Conservation (phyloP, 2,113 vertebrate species). For the Merops nubicus region DNA sequence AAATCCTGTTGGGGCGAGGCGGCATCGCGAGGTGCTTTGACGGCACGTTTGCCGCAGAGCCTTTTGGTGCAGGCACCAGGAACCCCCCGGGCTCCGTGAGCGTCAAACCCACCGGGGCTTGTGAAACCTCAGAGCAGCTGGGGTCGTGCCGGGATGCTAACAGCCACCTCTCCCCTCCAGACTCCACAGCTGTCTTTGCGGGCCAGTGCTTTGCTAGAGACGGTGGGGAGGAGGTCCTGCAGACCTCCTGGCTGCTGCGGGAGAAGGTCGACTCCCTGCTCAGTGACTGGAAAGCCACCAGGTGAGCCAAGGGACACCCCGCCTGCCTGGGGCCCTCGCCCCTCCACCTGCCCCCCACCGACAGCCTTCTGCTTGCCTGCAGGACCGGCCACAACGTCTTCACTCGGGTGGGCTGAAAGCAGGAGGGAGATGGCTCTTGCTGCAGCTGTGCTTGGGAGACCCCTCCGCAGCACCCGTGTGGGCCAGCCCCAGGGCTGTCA, state of each 20-base stretch:
- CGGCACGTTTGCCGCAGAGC: not conserved
- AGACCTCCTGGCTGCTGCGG: constrained; percentile 30
- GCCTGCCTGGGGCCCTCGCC: accelerated
- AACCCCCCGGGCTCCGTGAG: accelerated
- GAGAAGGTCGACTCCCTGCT: accelerated
- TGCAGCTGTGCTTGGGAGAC: accelerated
- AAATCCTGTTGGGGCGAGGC: not conserved
- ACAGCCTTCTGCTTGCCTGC: not conserved
- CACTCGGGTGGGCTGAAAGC: accelerated
- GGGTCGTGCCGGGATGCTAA: not conserved
- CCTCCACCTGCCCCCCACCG: accelerated
- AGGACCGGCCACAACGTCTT: not conserved
- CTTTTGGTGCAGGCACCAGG: accelerated
- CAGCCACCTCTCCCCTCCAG: not conserved
- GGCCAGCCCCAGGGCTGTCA: not conserved
- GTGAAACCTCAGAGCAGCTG: not conserved
- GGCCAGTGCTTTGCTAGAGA: constrained; percentile 21
- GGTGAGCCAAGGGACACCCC: not conserved
- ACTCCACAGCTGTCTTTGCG: not conserved
- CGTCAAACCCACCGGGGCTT: not conserved
- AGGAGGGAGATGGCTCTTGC: accelerated
- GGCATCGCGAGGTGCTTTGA: not conserved
- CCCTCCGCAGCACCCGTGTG: accelerated
- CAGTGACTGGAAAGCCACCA: not conserved
- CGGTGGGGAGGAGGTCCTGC: not conserved